These are phyloP conservation scores for Epinephelus fuscoguttatus DNA, from an alignment of 2,113 vertebrate genomes.

Conservation along the genomic window DNA sequence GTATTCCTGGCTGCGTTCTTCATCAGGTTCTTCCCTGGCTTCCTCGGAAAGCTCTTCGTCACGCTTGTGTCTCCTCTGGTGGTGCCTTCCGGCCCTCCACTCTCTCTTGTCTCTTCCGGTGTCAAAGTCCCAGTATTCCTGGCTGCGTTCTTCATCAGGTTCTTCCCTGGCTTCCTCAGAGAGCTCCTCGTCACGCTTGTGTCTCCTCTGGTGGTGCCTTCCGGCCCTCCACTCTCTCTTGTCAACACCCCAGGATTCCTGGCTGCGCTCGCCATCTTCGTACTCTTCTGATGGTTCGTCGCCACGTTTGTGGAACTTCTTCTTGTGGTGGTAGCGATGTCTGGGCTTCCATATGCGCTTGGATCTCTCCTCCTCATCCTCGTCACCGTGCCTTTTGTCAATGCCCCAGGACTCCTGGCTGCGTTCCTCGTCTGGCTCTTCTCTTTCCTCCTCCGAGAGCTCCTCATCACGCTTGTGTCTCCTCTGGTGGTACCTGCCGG, in stretches of 20 bases:
- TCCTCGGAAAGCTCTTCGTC: slow-evolving; percentile 62
- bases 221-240: slow-evolving; percentile 50
- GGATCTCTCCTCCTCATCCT: slow-evolving; percentile 53
- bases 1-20: slow-evolving; percentile 74
- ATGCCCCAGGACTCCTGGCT: slow-evolving; percentile 71
- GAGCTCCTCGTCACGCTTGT: slow-evolving; percentile 63
- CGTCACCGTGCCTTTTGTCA: slow-evolving; percentile 31
- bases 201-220: slow-evolving; percentile 56
- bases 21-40: slow-evolving; percentile 43
- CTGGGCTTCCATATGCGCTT: slow-evolving; percentile 74
- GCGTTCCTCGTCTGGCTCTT: slow-evolving; percentile 55
- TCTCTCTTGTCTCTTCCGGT: slow-evolving; percentile 34
- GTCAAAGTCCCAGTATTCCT: slow-evolving; percentile 69
- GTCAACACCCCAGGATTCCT: slow-evolving; percentile 21
- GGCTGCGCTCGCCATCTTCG: slow-evolving; percentile 67
- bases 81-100: slow-evolving; percentile 52
- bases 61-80: slow-evolving; percentile 60
- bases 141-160: slow-evolving; percentile 64
- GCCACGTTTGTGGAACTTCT: slow-evolving; percentile 55
- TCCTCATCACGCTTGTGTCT: slow-evolving; percentile 64
- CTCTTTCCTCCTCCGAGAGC: slow-evolving; percentile 43
- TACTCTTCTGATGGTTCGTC: slow-evolving; percentile 46
- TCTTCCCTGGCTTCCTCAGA: slow-evolving; percentile 57
- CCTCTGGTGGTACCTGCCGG: slow-evolving; percentile 51
- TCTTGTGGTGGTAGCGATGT: slow-evolving; percentile 75